Evolutionary conservation across 2,888 invertebrate species (phyloP), one percentile per base, ranked within the genome.

Genomic region (Osmoderma eremita): DNA sequence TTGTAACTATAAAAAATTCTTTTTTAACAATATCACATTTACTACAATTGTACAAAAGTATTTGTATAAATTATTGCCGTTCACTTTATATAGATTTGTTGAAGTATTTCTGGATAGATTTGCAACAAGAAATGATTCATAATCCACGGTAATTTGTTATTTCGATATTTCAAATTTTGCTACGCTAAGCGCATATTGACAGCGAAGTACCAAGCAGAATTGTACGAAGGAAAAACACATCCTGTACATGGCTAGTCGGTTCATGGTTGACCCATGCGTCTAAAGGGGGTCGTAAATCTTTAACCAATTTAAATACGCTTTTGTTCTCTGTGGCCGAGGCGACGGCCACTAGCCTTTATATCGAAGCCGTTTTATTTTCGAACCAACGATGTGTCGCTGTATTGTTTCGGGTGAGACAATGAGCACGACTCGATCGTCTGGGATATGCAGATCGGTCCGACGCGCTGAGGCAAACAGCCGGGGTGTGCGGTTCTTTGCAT

Each of bases 241-340:
- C 20, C 58, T 58, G 42, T 58, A 45, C 18, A 45, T 36, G 38
- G 15, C 12, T 13, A 53, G 4, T 22, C 17, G 38, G 53, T 53
- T 53, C 53, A 30, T 38, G 53, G 53, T 15, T 38, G 53, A 8
- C 30, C 53, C 17, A 17, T 24, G 45, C 49, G 53, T 42, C 66
- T 61, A 68, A 67, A 42, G 39, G 63, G 24, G 42, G 41, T 51
- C 66, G 51, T 72, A 72, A 72, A 72, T 72, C 72, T 70, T 53
- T 58, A 53, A 41, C 72, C 69, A 65, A 70, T 71, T 72, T 72
- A 72, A 72, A 71, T 72, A 67, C 68, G 68, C 62, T 67, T 70
- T 72, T 71, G 72, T 72, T 71, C 58, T 58, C 45, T 58, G 24
- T n/a, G 17, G 17, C 18, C 24, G 42, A 45, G 13, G 58, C 58